These are phyloP conservation scores for Tryphoninae sp. DNA, from an alignment of 2,888 invertebrate species.

Conservation along the genomic window DNA sequence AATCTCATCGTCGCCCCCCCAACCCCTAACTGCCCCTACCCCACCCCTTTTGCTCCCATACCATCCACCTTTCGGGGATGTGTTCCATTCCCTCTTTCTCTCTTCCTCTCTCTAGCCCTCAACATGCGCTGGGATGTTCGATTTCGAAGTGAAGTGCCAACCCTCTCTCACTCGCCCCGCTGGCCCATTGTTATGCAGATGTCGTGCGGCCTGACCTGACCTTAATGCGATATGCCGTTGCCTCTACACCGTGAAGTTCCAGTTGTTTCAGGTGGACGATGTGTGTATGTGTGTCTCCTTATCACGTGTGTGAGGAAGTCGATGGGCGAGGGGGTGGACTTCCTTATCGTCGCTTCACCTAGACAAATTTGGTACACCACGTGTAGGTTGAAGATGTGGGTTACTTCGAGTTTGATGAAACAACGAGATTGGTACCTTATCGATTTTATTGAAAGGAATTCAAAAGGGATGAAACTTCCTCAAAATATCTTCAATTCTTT, in stretches of 20 bases:
- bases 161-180: conserved; percentile 25
- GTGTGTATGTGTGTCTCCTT: neutral
- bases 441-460: no score
- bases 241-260: conserved; percentile 12
- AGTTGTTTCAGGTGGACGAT: conserved; percentile 29
- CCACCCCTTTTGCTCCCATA: neutral
- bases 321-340: neutral
- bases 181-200: conserved; percentile 58
- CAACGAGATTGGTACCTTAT: no score
- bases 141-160: conserved; percentile 45
- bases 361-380: neutral
- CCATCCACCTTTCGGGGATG: conserved; percentile 41
- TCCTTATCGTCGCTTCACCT: neutral
- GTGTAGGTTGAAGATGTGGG: neutral
- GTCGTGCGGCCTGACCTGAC: conserved; percentile 46
- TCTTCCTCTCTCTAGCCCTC: conserved; percentile 18
- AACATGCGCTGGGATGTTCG: conserved; percentile 23
- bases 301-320: neutral
- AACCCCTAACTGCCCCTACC: neutral
- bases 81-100: conserved; percentile 42
- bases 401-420: neutral
- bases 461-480: no score
- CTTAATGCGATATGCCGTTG: conserved; percentile 52
- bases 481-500: no score
- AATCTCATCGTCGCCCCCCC: conserved; percentile 50